Evolutionary conservation across 2,888 invertebrate species (phyloP).

Genomic region (Prenolepis imparis): DNA sequence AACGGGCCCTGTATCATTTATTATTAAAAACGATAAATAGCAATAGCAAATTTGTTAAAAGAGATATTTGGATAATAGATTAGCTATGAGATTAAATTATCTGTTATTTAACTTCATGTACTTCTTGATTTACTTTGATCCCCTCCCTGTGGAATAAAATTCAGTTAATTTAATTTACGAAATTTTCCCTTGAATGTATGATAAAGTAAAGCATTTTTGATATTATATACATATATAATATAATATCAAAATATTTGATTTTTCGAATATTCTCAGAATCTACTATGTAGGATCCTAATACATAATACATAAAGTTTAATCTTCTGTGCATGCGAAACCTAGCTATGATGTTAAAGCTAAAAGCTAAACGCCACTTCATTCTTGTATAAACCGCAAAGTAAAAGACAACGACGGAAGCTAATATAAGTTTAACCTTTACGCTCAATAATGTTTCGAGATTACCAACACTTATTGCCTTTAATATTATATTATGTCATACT

Average conservation of each 20-base stretch:
- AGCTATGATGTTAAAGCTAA: slow-evolving; percentile 6
- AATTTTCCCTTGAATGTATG: neutral
- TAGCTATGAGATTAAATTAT: neutral
- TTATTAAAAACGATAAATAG: neutral
- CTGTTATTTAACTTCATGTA: neutral
- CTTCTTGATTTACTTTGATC: slow-evolving; percentile 40
- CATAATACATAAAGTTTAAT: neutral
- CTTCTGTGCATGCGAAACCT: no score
- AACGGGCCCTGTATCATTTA: neutral
- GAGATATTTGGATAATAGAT: neutral
- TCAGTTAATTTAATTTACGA: slow-evolving; percentile 24
- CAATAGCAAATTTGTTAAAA: neutral
- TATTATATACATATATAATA: no score
- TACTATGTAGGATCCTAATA: neutral
- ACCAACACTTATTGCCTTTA: slow-evolving; percentile 8
- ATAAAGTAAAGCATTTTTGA: no score
- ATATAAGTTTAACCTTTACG: slow-evolving; percentile 11
- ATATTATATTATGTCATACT: neutral
- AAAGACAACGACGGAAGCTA: neutral
- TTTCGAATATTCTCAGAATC: no score
- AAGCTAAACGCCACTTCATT: neutral
- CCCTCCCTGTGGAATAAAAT: neutral
- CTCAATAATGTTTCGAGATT: slow-evolving; percentile 20
- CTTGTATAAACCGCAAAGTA: slow-evolving; percentile 2
- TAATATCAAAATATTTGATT: no score